These are phyloP conservation scores for Mugil cephalus DNA, from an alignment of 2,113 vertebrate genomes.

Conservation along the genomic window DNA sequence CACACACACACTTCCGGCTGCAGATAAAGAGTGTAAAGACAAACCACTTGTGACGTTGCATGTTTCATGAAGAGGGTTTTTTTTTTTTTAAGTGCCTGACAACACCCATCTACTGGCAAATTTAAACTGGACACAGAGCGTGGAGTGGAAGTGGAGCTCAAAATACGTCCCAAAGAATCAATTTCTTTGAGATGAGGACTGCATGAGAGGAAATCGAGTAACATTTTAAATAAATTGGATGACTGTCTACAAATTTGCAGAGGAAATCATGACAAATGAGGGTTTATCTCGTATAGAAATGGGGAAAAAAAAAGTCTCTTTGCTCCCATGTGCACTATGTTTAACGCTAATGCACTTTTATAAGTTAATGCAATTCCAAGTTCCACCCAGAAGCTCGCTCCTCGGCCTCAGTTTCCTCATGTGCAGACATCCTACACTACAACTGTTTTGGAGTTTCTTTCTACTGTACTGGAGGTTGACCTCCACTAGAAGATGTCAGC, in stretches of 20 bases:
- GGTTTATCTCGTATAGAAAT: background rate
- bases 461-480: slow-evolving; percentile 16
- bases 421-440: background rate
- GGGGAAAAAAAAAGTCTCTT: too few relatives aligned
- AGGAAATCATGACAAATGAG: background rate
- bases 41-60: too few relatives aligned
- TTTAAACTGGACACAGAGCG: too few relatives aligned
- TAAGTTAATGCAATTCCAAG: slow-evolving; percentile 1
- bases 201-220: background rate
- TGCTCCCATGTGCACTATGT: background rate
- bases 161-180: background rate
- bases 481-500: slow-evolving; percentile 21
- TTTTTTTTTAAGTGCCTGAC: too few relatives aligned
- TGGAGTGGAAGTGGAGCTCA: too few relatives aligned
- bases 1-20: too few relatives aligned
- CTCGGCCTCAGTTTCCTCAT: background rate
- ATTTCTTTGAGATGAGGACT: too few relatives aligned
- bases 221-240: background rate
- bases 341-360: slow-evolving; percentile 10
- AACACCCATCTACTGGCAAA: too few relatives aligned
- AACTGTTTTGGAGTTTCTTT: background rate
- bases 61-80: too few relatives aligned
- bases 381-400: background rate
- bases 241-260: background rate
- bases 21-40: too few relatives aligned